Base-by-base conservation (phyloP, 2,113 vertebrate species). In the Brienomyrus longianalis region DNA sequence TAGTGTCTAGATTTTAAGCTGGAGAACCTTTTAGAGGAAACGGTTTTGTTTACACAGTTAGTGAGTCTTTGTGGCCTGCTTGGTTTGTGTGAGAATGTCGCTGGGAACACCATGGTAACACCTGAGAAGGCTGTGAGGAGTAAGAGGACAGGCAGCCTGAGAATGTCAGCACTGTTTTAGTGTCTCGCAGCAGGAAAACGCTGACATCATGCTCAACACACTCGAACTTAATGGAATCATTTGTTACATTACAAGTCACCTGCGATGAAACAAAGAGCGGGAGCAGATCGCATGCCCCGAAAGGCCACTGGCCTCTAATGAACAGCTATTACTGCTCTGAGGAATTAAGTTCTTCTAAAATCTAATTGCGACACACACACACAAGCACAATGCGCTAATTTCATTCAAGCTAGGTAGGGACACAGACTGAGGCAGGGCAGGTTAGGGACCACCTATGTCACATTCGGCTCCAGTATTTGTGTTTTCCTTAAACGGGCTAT, bases 51-150 rank as follows among this genome's bases (percentile, higher is more conserved):
- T 50, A 48, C 45, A 52, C 84, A 86, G 47, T 21, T 19, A 47
- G 21, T 43, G 80, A 47, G 21, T 52, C 84, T 62, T 88, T 92
- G 86, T 90, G 92, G 93, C 93, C 92, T 89, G 91, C 92, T 90
- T 91, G 93, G 89, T 92, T 50, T 51, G 70, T 83, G 89, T 88
- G 87, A 93, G 91, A 92, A 93, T 92, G 88, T 92, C 77, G 39
- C 89, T 91, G 89, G 43, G 89, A 89, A 92, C 80, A 83, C 90
- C 93, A 91, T 93, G 89, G 92, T 90, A 94, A 94, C 93, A 35
- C 85, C 92, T 86, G 90, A 90, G 91, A 80, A 92, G 91, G 91
- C 92, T 91, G 92, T 92, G 43, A 93, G 91, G 91, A 91, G 88
- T 77, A 90, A n/a, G 47, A n/a, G 48, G 88, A 74, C 39, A 35